Conservation (phyloP, 2,797 vertebrate genomes). For the Melanotaenia pygmaea region DNA sequence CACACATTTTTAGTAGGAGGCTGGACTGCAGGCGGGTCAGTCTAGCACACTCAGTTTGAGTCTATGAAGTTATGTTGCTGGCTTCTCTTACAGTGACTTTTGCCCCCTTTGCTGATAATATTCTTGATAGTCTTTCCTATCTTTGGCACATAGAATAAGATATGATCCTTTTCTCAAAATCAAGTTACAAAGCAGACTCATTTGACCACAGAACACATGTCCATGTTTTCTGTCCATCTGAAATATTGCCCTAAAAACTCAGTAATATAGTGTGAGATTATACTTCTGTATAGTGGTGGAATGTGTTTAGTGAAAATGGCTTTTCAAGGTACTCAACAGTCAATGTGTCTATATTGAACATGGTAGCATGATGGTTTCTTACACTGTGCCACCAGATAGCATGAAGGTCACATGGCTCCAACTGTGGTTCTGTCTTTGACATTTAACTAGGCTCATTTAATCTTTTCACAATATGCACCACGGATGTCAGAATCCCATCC, state of each 20-base stretch:
- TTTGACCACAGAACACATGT: background rate
- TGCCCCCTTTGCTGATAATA: background rate
- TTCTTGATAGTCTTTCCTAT: background rate
- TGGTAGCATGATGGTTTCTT: background rate
- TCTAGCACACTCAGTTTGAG: background rate
- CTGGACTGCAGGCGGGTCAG: background rate
- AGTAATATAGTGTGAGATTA: background rate
- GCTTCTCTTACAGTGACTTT: background rate
- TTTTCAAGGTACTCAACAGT: background rate
- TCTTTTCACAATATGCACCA: background rate
- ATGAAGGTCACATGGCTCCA: background rate
- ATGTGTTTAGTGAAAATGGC: background rate
- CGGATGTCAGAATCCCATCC: background rate
- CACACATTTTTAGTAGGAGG: background rate
- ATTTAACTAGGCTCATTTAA: background rate
- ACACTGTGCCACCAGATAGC: background rate
- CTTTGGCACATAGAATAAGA: background rate
- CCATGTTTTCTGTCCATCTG: slow-evolving; percentile 2
- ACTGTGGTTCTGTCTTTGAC: background rate
- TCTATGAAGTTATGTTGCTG: background rate
- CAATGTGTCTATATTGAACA: slow-evolving; percentile 3
- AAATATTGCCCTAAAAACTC: background rate
- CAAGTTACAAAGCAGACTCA: background rate
- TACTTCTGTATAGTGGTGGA: background rate
- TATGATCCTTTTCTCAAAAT: background rate